Evolutionary conservation across 2,797 vertebrate genomes (phyloP), one percentile per base, ranked within the genome.

Genomic region (Psittacula echo): DNA sequence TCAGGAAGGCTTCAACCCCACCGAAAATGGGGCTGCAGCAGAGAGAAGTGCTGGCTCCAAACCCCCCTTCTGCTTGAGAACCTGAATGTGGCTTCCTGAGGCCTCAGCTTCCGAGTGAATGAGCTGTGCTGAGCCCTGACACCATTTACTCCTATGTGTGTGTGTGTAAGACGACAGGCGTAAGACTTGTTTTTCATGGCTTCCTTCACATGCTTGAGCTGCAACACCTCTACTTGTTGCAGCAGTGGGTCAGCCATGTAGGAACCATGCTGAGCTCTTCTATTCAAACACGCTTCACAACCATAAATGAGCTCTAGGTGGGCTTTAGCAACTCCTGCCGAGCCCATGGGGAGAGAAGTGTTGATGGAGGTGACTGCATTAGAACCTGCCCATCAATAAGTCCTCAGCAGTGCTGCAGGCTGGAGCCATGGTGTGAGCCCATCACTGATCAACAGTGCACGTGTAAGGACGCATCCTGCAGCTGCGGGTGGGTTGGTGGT

Each of bases 361-460:
- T 21, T 22, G 20, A 14, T 7, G 5, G 58, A 34, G 64, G 24
- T 12, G 53, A 10, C 54, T 3, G 5, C 0, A 0, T 18, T 4
- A 9, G 4, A 29, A 30, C 50, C 51, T 58, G 47, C 15, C 66
- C 13, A 0, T 20, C n/a, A 56, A 7, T 5, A 45, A 70, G 24
- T 2, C 11, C 5, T 7, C 24, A 34, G 29, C n/a, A 23, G 48
- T 39, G 21, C 7, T 0, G 4, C 4, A 5, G 45, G 64, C 37
- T 17, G 67, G 20, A 11, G 27, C 9, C 4, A 2, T 2, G 5
- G 41, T 0, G 5, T 24, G 5, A 6, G n/a, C 64, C 42, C 8
- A 0, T 3, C 1, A 5, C 39, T 60, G 56, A 60, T 11, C 1
- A 21, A 37, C 3, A 0, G 4, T 7, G 32, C 23, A 2, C 0